Evolutionary conservation across 2,113 vertebrate species (phyloP).

Genomic region (Lonchura striata): DNA sequence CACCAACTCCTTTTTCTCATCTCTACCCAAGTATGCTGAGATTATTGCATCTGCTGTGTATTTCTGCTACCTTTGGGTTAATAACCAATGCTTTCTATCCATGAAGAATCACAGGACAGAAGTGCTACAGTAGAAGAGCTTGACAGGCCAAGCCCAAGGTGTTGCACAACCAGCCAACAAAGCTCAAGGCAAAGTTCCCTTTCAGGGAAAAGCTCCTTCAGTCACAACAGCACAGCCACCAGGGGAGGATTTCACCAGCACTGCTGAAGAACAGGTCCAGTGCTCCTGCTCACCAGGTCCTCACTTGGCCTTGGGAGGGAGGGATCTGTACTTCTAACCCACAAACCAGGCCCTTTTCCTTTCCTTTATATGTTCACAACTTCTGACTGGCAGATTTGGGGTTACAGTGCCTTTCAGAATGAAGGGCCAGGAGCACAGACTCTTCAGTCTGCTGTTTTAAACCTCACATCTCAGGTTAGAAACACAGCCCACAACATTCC

Average conservation of each 20-base stretch:
- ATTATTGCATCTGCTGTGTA: neutral
- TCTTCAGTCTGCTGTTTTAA: neutral
- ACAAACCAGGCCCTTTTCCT: neutral
- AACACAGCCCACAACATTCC: neutral
- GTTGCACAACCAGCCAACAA: neutral
- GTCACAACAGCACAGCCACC: neutral
- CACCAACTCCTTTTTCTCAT: neutral
- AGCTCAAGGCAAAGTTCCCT: neutral
- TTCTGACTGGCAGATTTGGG: neutral
- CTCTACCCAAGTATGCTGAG: neutral
- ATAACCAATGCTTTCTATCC: neutral
- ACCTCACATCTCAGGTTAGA: neutral
- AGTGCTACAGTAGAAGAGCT: neutral
- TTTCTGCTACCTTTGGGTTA: neutral
- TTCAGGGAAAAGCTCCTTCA: neutral
- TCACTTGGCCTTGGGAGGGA: accelerated
- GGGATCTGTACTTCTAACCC: neutral
- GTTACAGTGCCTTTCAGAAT: neutral
- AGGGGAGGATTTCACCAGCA: neutral
- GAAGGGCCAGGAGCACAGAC: neutral
- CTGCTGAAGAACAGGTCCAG: neutral
- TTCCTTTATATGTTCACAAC: accelerated
- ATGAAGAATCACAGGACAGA: neutral
- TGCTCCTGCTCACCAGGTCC: neutral
- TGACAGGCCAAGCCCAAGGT: neutral